Evolutionary conservation across 2,888 invertebrate species (phyloP), one percentile per base, ranked within the genome.

Genomic region (Mythimna ferrago): DNA sequence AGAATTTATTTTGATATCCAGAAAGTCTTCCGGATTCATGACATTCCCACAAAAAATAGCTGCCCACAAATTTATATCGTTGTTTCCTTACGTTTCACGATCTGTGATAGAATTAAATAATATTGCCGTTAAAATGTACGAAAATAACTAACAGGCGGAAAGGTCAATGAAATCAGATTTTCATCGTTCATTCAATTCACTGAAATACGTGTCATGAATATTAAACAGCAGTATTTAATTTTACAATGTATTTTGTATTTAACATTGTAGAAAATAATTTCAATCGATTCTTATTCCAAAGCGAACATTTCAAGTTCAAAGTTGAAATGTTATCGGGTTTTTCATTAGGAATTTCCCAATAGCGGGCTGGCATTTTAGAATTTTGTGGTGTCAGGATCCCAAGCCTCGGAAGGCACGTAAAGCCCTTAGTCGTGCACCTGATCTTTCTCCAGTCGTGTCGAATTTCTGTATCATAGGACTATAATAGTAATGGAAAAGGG

Each of bases 201-300:
- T 73, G 54, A 74, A 83, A 83, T 21, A 80, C 44, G 35, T 53
- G 48, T 72, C 73, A 72, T 86, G 72, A 84, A 86, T 84, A 79
- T 78, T 70, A 56, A 70, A 63, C 21, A 44, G 19, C 14, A 32
- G 56, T 61, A 82, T 74, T 56, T 44, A 70, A 56, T 67, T 48
- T 76, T 58, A 51, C 51, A 19, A 16, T 19, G 16, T 16, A 6
- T 48, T 48, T 48, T 6, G 16, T 16, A 6, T 9, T 64, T 38
- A n/a, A 60, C 56, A 71, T 48, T 54, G 26, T 57, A 60, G 6
- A 19, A 61, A 73, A 62, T 38, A 7, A 58, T 66, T 68, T 63
- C 2, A 32, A 60, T 10, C 9, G 26, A 32, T 61, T 56, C n/a
- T 10, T 61, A 16, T 56, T 2, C 10, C 16, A 63, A 44, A 53